Conservation (phyloP, 2,888 invertebrate genomes). For the Chrysolina haemoptera region DNA sequence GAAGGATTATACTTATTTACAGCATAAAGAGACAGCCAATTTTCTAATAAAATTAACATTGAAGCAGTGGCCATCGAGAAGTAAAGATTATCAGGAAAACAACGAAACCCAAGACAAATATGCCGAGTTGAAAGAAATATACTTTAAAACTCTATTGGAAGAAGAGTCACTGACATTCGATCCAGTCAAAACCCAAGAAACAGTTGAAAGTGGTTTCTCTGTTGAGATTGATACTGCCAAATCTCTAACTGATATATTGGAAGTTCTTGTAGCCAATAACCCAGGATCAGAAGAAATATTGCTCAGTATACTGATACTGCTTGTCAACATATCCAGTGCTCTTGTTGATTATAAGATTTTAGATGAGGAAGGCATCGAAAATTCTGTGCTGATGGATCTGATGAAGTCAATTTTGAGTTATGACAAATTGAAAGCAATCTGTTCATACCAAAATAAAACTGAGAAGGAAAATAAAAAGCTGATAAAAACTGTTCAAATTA, state of each 20-base stretch:
- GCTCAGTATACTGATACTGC: constrained; percentile 46
- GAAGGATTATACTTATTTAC: constrained; percentile 47
- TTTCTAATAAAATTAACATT: constrained; percentile 60
- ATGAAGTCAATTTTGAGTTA: constrained; percentile 35
- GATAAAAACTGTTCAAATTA: constrained; percentile 40
- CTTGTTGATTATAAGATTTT: constrained; percentile 48
- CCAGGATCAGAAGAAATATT: constrained; percentile 39
- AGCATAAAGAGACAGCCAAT: constrained; percentile 52
- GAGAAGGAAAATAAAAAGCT: constrained; percentile 49
- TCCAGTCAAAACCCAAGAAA: constrained; percentile 17
- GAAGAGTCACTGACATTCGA: constrained; percentile 39
- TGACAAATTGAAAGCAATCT: constrained; percentile 10
- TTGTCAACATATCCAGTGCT: constrained; percentile 49
- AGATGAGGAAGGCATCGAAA: constrained; percentile 38
- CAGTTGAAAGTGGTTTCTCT: constrained; percentile 38
- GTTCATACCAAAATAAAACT: constrained; percentile 41
- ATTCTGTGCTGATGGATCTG: constrained; percentile 39
- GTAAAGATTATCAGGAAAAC: constrained; percentile 28
- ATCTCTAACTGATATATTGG: constrained; percentile 38
- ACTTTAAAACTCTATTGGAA: constrained; percentile 59
- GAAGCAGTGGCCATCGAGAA: constrained; percentile 59
- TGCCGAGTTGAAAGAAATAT: constrained; percentile 58
- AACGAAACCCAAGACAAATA: constrained; percentile 38
- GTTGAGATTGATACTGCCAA: constrained; percentile 43
- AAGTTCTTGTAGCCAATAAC: constrained; percentile 39